Base-by-base conservation (phyloP, 2,113 vertebrate species). In the Corapipo altera region DNA sequence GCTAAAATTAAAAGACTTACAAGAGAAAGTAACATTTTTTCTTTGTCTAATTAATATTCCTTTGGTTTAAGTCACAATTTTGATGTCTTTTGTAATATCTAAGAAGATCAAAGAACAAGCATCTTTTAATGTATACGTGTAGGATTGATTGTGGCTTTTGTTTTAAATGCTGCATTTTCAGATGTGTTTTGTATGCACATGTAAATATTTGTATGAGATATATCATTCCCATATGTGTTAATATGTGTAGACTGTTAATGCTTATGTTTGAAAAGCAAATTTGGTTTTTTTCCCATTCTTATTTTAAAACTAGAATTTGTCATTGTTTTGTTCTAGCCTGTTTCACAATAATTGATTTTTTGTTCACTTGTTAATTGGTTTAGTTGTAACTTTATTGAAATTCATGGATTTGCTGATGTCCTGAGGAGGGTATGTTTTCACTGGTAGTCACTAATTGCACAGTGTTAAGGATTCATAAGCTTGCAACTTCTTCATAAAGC, bases 341-440 rank as follows among this genome's bases (percentile, higher is more conserved):
- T 85, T 86, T 95, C 85, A 83, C 86, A 92, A 43, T 44, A 96
- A 95, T 87, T 93, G 91, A 96, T 97, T 96, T 91, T 87, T 54
- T 94, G 83, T 95, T 96, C 62, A 72, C 74, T 93, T 94, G 79
- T 94, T 96, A 96, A 97, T 93, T 96, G 73, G 39, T 86, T 83
- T 75, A 93, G 89, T 85, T 83, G 72, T 92, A 93, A 91, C 66
- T 97, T 93, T 93, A 81, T 86, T 96, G 77, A 96, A 97, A 96
- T 96, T 93, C 89, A 94, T 82, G 69, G 54, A 86, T 96, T 96
- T 94, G 61, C 46, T 96, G 72, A 95, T 95, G 81, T 96, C 89
- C 78, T 91, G 88, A 95, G 93, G 78, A 97, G 61, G 79, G 28
- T 90, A 16, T 69, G 23, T 92, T 96, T 96, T 91, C 59, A 77